Base-by-base conservation (phyloP, 1,140 invertebrate genomes). In the Leptoteleia sp. region DNA sequence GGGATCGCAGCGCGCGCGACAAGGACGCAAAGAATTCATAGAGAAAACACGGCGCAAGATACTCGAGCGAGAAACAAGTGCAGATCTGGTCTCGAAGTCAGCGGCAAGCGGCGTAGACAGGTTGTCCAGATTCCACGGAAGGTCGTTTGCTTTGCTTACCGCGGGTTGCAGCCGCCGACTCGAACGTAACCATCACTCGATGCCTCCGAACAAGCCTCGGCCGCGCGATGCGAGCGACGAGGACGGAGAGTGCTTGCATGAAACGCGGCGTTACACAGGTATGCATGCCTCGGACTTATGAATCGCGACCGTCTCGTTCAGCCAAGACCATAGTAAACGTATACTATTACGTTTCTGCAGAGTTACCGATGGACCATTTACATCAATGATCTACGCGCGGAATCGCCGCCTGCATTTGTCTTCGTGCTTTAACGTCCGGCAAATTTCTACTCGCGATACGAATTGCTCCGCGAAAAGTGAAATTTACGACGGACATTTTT, bases 81-180 rank as follows among this genome's bases (percentile, higher is more conserved):
- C 81, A 81, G 61, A 73, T 76, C 81, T 81, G 84, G 82, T 83
- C 82, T 82, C 79, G 80, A 68, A 77, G 79, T 81, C 83, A 78
- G 83, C 82, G 82, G 85, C 84, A 84, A 80, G 78, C 85, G 79
- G 83, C 79, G 84, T 85, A 89, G 88, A 89, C 88, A 89, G 88
- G 88, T 90, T 89, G 87, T 88, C 87, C 89, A 89, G 88, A 90
- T 90, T 89, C 89, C 89, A 88, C 81, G 88, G 87, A 89, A 90
- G 89, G 89, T 89, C 89, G 89, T 90, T 90, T 86, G 89, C 88
- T 89, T 90, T 88, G 87, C 88, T 88, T 87, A 88, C 83, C 84
- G 84, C 86, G 87, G 84, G 85, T 86, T 85, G 83, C 81, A 84
- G 80, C 71, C 72, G 57, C 78, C 82, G 81, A 82, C 84, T 83